A percentile compares a stretch with the other conserved stretches of the same genome.
phyloP scores from a whole-genome alignment of 1,140 invertebrate species.

The Marisa cornuarietis region DNA sequence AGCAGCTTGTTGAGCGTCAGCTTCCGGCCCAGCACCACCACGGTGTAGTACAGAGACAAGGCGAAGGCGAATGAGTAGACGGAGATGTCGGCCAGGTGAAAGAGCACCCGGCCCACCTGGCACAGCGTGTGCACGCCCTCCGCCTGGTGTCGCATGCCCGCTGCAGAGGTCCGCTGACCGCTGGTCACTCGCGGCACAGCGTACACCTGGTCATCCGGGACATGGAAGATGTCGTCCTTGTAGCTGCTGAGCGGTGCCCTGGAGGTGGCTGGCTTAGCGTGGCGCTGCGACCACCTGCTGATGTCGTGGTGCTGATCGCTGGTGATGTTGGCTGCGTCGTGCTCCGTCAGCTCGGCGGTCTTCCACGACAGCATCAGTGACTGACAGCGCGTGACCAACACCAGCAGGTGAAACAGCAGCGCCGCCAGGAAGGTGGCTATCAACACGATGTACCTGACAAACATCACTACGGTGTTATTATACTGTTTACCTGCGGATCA shows the following conservation, averaged over 20 bases:
- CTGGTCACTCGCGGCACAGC: not conserved
- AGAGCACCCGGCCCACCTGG: slow-evolving; percentile 15
- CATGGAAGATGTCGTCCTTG: not conserved
- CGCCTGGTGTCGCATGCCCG: not conserved
- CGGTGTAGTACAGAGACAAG: slow-evolving; percentile 11
- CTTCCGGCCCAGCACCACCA: slow-evolving; percentile 7
- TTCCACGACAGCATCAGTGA: not conserved
- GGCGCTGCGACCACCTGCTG: not conserved
- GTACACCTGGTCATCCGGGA: not conserved
- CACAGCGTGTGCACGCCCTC: slow-evolving; percentile 3
- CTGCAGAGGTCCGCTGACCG: too few relatives aligned
- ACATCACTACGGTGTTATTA: not conserved
- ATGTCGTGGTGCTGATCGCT: not conserved
- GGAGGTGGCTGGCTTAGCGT: not conserved
- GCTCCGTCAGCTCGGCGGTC: not conserved
- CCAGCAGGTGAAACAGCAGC: slow-evolving; percentile 16
- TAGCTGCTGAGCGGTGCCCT: not conserved
- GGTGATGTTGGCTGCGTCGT: not conserved
- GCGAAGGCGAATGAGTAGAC: slow-evolving; percentile 13
- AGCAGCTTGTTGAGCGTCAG: slow-evolving; percentile 18
- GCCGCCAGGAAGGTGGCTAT: not conserved
- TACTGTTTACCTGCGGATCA: not conserved
- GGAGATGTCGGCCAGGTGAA: not conserved
- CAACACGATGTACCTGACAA: slow-evolving; percentile 17
- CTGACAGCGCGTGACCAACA: slow-evolving; percentile 1